Base-by-base conservation (phyloP, 2,797 vertebrate genomes). In the Neopelma chrysocephalum region DNA sequence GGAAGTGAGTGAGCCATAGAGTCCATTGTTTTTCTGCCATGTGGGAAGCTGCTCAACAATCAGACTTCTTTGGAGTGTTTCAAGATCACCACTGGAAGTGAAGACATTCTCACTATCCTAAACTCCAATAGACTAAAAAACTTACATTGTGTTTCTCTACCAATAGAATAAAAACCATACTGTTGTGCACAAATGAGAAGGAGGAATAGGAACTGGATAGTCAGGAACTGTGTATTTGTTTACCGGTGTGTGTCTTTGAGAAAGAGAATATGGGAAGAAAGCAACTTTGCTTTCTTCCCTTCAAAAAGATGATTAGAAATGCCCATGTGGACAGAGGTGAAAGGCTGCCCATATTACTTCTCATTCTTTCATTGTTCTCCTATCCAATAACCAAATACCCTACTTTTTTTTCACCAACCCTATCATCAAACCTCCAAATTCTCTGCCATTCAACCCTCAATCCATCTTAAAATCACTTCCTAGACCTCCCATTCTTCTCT, bases 231-330 rank as follows among this genome's bases (percentile, higher is more conserved):
- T 53, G 22, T 13, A 10, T 50, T 27, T 71, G 9, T 64, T 89
- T 31, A 15, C 2, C 0, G 66, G 20, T 4, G 2, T 4, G 2
- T 50, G 53, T 38, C 13, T 34, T 62, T 65, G 40, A 76, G n/a
- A 70, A 69, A 71, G 43, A 62, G 19, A 90, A 80, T 58, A 42
- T 6, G n/a, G 56, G 56, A 62, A 89, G 42, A 91, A 50, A 57
- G 17, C 23, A 48, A 17, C 3, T 40, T 81, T 68, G 5, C 51
- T 72, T 36, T 79, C 21, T 64, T 90, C 12, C 27, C 18, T 64
- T 82, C 23, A 68, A 81, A 66, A 80, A 64, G 51, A 22, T 40
- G 32, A 31, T 19, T 61, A 65, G 60, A 84, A 87, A 54, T 54
- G 43, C 14, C 26, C 7, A 1, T 7, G 29, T 61, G 34, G 58